phyloP scores from a whole-genome alignment of 2,797 vertebrate species.

The Bufotes viridis region DNA sequence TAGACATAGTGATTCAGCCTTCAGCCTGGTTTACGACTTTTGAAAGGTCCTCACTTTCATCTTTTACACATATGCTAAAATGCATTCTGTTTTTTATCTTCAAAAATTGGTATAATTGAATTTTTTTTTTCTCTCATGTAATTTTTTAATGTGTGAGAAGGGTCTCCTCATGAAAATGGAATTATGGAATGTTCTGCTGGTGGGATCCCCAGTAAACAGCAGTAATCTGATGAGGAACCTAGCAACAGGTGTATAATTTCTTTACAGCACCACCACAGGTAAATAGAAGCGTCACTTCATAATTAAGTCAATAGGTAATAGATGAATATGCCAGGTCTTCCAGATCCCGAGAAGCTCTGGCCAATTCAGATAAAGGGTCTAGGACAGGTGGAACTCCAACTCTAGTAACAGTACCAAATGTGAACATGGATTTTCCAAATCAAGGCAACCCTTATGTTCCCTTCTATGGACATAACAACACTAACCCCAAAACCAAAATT shows the following conservation, averaged over 20 bases:
- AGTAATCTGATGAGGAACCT: neutral
- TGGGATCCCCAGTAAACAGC: neutral
- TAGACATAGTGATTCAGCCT: neutral
- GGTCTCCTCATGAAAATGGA: neutral
- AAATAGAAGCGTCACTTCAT: neutral
- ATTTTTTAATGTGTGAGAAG: neutral
- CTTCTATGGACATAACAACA: too few species aligned
- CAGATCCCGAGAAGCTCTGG: neutral
- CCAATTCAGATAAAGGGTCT: too few species aligned
- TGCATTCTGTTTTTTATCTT: neutral
- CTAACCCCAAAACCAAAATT: too few species aligned
- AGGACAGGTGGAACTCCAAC: too few species aligned
- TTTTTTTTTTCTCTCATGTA: neutral
- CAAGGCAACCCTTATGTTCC: too few species aligned
- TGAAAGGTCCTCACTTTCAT: neutral
- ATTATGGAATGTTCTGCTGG: neutral
- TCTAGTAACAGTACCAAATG: too few species aligned
- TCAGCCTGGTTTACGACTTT: neutral
- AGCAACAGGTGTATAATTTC: neutral
- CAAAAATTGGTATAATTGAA: neutral
- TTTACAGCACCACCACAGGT: neutral
- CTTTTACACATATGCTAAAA: neutral
- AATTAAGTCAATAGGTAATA: neutral
- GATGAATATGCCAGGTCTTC: neutral
- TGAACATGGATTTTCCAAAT: too few species aligned